phyloP scores from a whole-genome alignment of 2,113 vertebrate genomes.

The Pandion haliaetus region DNA sequence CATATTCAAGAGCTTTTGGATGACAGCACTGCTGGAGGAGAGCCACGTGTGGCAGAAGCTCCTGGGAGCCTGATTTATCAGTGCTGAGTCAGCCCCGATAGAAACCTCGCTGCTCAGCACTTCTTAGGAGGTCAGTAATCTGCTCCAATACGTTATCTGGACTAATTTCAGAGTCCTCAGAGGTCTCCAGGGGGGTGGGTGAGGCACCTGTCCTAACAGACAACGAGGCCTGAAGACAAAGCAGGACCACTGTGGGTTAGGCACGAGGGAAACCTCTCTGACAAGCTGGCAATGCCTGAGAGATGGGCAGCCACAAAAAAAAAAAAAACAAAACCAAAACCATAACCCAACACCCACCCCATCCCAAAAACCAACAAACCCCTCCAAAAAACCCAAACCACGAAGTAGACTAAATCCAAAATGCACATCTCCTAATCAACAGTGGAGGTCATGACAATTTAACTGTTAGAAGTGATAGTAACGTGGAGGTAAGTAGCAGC shows the following conservation, averaged over 20 bases:
- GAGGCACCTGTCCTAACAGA: not conserved
- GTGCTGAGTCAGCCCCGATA: not conserved
- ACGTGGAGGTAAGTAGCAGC: not conserved
- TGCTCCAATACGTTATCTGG: not conserved
- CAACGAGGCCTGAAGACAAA: not conserved
- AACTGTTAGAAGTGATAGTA: not conserved
- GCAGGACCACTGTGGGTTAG: not conserved
- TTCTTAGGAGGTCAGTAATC: not conserved
- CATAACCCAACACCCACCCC: no score
- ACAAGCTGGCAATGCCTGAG: not conserved
- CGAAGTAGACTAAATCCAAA: not conserved
- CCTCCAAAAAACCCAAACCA: no score
- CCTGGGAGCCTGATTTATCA: not conserved
- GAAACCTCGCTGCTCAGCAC: not conserved
- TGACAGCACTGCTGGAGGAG: not conserved
- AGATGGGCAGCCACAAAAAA: not conserved
- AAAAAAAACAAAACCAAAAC: no score
- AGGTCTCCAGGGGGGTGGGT: not conserved
- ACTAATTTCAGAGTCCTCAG: not conserved
- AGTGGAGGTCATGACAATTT: not conserved
- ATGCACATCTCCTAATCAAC: not conserved
- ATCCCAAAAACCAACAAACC: no score
- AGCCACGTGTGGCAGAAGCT: fast-evolving
- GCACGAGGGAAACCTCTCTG: not conserved
- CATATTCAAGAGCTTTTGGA: not conserved